Base-by-base conservation (phyloP, 2,113 vertebrate species). In the Holacanthus passer region DNA sequence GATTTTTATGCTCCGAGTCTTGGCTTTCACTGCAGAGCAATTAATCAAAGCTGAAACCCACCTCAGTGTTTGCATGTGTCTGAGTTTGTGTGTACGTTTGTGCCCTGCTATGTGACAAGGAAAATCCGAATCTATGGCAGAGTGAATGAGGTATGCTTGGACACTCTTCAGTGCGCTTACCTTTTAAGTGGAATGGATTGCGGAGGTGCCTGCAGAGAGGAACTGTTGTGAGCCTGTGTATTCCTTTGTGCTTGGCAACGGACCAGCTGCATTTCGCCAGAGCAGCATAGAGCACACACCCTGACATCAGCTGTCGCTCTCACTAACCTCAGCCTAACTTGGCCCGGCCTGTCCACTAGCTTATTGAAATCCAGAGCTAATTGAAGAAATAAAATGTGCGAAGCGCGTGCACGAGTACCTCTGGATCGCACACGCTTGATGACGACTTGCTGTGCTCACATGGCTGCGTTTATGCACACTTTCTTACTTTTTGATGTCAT, bases 221-320 rank as follows among this genome's bases (percentile, higher is more conserved):
- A 87, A 82, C 85, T 92, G 89, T 91, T 93, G 77, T 91, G 89
- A 77, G 88, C 37, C 63, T 88, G 82, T 94, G 90, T 94, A 79
- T 89, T 79, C 82, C 80, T 79, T 79, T 85, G 66, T 92, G 83
- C 90, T 93, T 92, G 92, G 94, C 93, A 94, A 93, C 87, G 5
- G 74, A 91, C 88, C 91, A 91, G 88, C 91, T 93, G 91, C 79
- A 69, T 82, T 88, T 91, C 39, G 75, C 85, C 83, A 83, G 77
- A 90, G 86, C 79, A 87, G 89, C 87, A 82, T 43, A 84, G 75
- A 82, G 79, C 84, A 87, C 90, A 90, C 91, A 62, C 85, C 88
- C 92, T 45, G 77, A 89, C 84, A 78, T 94, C 94, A 96, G 93
- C 94, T 96, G 94, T 94, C 32, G 84, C 90, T 86, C 90, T 90